These are phyloP conservation scores for Epizoanthus scotinus DNA, from an alignment of 92 coral and sea anemone genomes.

Conservation along the genomic window DNA sequence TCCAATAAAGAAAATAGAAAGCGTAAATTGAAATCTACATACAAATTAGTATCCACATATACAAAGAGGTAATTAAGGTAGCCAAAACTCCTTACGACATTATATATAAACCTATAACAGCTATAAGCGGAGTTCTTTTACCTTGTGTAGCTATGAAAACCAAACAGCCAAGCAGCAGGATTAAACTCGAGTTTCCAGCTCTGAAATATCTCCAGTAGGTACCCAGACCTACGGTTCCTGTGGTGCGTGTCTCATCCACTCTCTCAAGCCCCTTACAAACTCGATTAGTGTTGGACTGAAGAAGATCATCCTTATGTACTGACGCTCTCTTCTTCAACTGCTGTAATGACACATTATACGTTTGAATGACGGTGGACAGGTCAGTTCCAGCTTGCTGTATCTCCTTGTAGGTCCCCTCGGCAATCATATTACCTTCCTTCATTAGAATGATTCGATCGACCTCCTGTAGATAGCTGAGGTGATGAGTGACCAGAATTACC, in stretches of 20 bases:
- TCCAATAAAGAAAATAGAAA: too few species aligned
- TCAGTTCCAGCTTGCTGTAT: conserved; percentile 19
- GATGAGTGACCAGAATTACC: conserved; percentile 32
- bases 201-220: conserved; percentile 36
- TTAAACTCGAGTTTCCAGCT: conserved; percentile 35
- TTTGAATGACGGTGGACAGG: not conserved
- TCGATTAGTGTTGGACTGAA: not conserved
- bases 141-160: conserved; percentile 33
- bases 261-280: conserved; percentile 23
- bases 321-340: not conserved
- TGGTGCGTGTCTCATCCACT: conserved; percentile 24
- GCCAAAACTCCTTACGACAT: not conserved
- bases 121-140: not conserved
- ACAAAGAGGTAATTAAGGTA: not conserved
- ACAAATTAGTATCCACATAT: too few species aligned
- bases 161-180: conserved; percentile 9
- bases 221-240: conserved; percentile 19
- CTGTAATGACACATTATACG: not conserved
- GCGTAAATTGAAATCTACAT: too few species aligned
- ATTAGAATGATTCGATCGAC: conserved; percentile 26
- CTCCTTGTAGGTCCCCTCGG: conserved; percentile 26
- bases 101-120: not conserved
- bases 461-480: conserved; percentile 19
- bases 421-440: conserved; percentile 33
- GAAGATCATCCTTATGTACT: not conserved